Conservation (phyloP, 2,797 vertebrate genomes). For the Peromyscus aztecus region DNA sequence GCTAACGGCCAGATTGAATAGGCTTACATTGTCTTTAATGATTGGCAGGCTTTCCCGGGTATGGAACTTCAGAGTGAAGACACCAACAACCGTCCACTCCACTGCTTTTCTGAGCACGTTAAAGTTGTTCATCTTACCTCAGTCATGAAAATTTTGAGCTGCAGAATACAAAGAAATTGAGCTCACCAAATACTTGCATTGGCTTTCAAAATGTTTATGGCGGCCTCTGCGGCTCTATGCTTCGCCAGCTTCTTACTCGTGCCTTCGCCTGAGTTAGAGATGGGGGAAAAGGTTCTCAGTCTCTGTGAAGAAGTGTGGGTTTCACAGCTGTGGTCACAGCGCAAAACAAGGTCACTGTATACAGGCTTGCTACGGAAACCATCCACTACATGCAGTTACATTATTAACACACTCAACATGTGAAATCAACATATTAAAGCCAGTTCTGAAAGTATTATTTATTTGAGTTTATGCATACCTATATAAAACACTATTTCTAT, state of each 20-base stretch:
- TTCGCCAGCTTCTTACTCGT: slow-evolving; percentile 95
- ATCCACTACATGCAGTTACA: background rate
- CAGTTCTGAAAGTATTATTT: slow-evolving; percentile 20
- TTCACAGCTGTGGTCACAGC: background rate
- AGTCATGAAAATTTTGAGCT: slow-evolving; percentile 78
- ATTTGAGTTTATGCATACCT: slow-evolving; percentile 45
- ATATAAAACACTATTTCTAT: slow-evolving; percentile 27
- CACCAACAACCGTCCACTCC: slow-evolving; percentile 32
- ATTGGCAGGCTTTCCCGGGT: slow-evolving; percentile 37
- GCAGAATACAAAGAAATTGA: slow-evolving; percentile 80
- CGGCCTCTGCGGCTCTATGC: slow-evolving; percentile 94
- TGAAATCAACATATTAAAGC: background rate
- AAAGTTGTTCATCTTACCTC: slow-evolving; percentile 75
- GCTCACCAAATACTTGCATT: slow-evolving; percentile 89
- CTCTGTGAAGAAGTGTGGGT: slow-evolving; percentile 18
- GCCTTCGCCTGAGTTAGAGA: slow-evolving; percentile 91
- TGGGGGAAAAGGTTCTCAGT: slow-evolving; percentile 25
- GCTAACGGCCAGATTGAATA: background rate
- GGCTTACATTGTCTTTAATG: slow-evolving; percentile 20
- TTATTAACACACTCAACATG: slow-evolving; percentile 10
- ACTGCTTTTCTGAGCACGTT: slow-evolving; percentile 62
- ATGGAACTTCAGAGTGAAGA: background rate
- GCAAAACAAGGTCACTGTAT: slow-evolving; percentile 6
- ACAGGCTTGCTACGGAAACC: background rate
- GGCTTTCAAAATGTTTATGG: slow-evolving; percentile 90